Conservation (phyloP, 2,113 vertebrate genomes). For the Nerophis ophidion region DNA sequence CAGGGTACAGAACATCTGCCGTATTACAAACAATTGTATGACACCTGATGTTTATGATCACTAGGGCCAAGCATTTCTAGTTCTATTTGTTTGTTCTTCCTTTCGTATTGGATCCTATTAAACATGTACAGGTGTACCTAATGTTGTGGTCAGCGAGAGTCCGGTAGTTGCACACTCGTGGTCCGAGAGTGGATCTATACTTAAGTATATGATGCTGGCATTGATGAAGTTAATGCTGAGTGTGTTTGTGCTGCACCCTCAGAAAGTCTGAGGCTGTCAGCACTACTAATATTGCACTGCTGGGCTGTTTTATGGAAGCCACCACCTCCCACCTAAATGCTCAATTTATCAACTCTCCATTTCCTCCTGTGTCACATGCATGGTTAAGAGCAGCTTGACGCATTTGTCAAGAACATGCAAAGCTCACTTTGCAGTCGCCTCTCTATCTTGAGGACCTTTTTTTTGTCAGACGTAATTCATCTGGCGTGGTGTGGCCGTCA, state of each 20-base stretch:
- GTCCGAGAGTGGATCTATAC: background rate
- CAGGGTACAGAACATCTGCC: no score
- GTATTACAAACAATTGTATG: background rate
- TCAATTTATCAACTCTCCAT: slow-evolving; percentile 57
- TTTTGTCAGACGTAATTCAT: slow-evolving; percentile 40
- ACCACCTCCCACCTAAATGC: slow-evolving; percentile 48
- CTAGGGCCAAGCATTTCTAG: background rate
- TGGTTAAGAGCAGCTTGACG: slow-evolving; percentile 66
- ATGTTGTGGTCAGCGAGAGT: background rate
- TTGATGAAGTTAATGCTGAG: slow-evolving; percentile 30
- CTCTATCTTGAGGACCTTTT: slow-evolving; percentile 35
- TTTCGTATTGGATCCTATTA: background rate
- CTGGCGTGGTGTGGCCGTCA: slow-evolving; percentile 37
- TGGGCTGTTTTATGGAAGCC: slow-evolving; percentile 50
- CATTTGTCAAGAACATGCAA: slow-evolving; percentile 49
- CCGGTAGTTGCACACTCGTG: background rate
- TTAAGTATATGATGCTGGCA: slow-evolving; percentile 1
- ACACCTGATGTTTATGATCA: background rate
- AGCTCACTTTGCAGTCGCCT: slow-evolving; percentile 8
- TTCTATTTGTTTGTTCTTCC: background rate
- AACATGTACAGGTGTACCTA: no score
- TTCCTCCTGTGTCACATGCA: slow-evolving; percentile 65
- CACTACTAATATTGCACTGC: slow-evolving; percentile 14
- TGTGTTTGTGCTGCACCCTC: slow-evolving; percentile 35
- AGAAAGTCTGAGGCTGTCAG: slow-evolving; percentile 39